These are phyloP conservation scores for Pomatostomus ruficeps DNA, from an alignment of 2,113 vertebrate genomes.

Conservation along the genomic window DNA sequence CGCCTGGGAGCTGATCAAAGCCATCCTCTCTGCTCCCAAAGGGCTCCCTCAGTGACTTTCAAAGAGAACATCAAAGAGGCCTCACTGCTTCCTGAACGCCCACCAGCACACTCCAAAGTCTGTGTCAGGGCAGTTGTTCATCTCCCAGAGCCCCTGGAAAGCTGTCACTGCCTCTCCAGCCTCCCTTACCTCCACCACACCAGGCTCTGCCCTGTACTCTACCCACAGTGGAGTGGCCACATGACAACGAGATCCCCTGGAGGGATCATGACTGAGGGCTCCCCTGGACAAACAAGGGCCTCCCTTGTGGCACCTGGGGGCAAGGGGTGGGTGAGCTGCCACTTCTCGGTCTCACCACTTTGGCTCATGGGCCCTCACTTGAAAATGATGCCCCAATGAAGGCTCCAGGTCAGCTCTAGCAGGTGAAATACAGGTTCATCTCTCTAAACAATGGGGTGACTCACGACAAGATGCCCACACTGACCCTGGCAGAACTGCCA, in stretches of 20 bases:
- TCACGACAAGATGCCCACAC: accelerated
- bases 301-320: not conserved
- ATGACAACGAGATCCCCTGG: not conserved
- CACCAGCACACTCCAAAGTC: not conserved
- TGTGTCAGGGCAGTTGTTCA: not conserved
- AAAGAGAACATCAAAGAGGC: not conserved
- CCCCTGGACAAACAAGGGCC: not conserved
- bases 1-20: not conserved
- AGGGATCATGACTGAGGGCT: not conserved
- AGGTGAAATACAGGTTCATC: not conserved
- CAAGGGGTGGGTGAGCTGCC: not conserved
- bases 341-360: not conserved
- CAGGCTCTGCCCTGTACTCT: not conserved
- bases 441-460: not conserved
- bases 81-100: not conserved
- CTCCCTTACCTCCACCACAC: not conserved
- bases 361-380: not conserved
- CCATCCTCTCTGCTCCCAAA: not conserved
- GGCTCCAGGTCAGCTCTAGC: not conserved
- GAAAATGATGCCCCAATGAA: not conserved
- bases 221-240: not conserved
- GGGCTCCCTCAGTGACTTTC: not conserved
- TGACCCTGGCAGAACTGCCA: not conserved
- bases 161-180: not conserved
- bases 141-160: not conserved